Percentiles rank a stretch among this genome's conserved stretches.
Evolutionary conservation across 1,140 invertebrate genomes (phyloP).

Genomic region (Pissodes strobi): DNA sequence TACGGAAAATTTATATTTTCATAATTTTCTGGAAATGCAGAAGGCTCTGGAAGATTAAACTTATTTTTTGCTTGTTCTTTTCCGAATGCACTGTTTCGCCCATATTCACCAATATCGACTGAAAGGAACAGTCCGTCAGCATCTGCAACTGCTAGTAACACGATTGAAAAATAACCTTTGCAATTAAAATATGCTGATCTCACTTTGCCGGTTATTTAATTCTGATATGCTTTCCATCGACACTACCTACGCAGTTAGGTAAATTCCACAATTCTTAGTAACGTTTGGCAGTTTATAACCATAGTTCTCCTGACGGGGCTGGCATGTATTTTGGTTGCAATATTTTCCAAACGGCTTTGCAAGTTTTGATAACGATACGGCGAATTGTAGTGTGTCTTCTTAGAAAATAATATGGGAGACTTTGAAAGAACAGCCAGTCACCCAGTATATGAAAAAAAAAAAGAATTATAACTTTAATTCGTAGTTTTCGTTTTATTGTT

Average conservation of each 20-base stretch:
- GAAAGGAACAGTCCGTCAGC: background rate
- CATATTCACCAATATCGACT: too few relatives aligned
- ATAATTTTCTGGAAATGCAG: background rate
- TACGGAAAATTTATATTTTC: background rate
- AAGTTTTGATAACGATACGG: too few relatives aligned
- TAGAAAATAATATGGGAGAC: slow-evolving; percentile 2
- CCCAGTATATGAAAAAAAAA: background rate
- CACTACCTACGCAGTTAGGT: background rate
- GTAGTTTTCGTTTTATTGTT: background rate
- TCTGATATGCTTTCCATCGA: background rate
- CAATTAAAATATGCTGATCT: background rate
- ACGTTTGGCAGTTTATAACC: slow-evolving; percentile 3
- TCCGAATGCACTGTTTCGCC: too few relatives aligned
- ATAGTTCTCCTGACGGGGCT: background rate
- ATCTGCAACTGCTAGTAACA: slow-evolving; percentile 1
- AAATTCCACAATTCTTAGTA: slow-evolving; percentile 2
- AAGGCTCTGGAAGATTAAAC: background rate
- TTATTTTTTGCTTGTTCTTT: too few relatives aligned
- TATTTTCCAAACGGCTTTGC: too few relatives aligned
- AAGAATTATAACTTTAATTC: too few relatives aligned
- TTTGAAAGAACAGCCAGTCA: slow-evolving; percentile 6
- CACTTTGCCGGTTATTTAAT: background rate
- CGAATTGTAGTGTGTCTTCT: slow-evolving; percentile 1
- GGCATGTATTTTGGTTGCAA: background rate
- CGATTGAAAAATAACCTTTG: slow-evolving; percentile 6